Evolutionary conservation across 2,113 vertebrate genomes (phyloP).

Genomic region (Pluvialis apricaria): DNA sequence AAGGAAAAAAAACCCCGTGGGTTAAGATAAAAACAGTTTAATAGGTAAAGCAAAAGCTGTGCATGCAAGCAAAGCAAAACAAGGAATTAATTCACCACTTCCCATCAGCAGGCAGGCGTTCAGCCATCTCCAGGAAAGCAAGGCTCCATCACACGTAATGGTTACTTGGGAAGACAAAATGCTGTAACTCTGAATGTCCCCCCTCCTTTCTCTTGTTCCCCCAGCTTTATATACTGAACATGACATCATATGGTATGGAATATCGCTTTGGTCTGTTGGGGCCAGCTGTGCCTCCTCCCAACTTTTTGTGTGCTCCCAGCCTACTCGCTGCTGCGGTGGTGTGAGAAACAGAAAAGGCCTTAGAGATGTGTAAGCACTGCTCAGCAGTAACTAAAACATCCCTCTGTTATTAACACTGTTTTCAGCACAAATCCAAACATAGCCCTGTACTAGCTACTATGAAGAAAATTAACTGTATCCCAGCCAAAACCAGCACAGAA

Average conservation of each 20-base stretch:
- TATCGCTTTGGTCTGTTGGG: not conserved
- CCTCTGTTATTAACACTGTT: not conserved
- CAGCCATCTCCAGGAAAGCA: not conserved
- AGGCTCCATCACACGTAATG: not conserved
- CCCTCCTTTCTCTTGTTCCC: not conserved
- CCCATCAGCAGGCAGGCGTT: not conserved
- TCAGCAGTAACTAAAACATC: not conserved
- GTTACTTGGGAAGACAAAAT: not conserved
- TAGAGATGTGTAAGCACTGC: not conserved
- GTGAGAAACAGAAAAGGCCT: not conserved
- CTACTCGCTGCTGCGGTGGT: not conserved
- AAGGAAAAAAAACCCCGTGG: not conserved
- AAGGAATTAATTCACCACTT: not conserved
- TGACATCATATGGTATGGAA: not conserved
- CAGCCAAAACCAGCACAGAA: not conserved
- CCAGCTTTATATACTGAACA: not conserved
- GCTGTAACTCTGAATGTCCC: not conserved
- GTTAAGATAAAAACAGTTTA: not conserved
- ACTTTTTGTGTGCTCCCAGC: not conserved
- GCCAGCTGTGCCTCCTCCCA: not conserved
- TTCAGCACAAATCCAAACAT: not conserved
- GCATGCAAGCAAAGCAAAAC: not conserved
- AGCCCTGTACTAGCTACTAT: not conserved
- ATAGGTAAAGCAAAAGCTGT: not conserved
- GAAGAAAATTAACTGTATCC: not conserved